Evolutionary conservation across 1,140 invertebrate species (phyloP).

Genomic region (Kradibia gibbosae): DNA sequence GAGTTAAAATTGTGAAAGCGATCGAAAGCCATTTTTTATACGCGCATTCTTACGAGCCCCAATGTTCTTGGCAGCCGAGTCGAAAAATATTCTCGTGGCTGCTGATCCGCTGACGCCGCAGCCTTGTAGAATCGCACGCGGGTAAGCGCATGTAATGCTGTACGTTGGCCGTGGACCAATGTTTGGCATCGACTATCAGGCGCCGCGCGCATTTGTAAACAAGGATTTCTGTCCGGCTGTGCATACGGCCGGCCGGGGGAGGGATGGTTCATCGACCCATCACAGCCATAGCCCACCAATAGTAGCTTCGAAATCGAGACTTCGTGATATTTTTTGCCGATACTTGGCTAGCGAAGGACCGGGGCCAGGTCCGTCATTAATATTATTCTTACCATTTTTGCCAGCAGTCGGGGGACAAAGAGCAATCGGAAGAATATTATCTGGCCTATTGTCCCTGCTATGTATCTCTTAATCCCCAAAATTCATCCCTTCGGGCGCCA

Average conservation of each 20-base stretch:
- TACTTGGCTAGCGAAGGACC: background rate
- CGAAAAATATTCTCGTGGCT: constrained; percentile 5
- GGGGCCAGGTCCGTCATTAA: background rate
- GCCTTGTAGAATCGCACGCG: background rate
- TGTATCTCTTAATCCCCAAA: background rate
- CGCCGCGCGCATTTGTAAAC: constrained; percentile 44
- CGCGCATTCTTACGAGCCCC: background rate
- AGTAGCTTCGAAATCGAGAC: constrained; percentile 22
- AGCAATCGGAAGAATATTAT: background rate
- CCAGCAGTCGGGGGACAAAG: background rate
- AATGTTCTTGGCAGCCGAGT: constrained; percentile 1
- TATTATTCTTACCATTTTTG: background rate
- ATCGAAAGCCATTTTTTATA: constrained; percentile 26
- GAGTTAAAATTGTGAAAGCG: background rate
- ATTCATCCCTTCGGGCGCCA: background rate
- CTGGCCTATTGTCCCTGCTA: background rate
- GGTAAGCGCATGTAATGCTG: constrained; percentile 8
- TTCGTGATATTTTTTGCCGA: background rate
- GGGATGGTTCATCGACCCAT: constrained; percentile 49
- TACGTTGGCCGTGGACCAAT: constrained; percentile 46
- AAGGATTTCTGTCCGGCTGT: constrained; percentile 40
- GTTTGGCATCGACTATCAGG: constrained; percentile 49
- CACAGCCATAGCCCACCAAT: constrained; percentile 9
- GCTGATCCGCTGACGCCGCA: background rate
- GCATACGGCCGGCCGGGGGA: too few species aligned